phyloP scores from a whole-genome alignment of 92 coral and sea anemone species.

The Epizoanthus scotinus region DNA sequence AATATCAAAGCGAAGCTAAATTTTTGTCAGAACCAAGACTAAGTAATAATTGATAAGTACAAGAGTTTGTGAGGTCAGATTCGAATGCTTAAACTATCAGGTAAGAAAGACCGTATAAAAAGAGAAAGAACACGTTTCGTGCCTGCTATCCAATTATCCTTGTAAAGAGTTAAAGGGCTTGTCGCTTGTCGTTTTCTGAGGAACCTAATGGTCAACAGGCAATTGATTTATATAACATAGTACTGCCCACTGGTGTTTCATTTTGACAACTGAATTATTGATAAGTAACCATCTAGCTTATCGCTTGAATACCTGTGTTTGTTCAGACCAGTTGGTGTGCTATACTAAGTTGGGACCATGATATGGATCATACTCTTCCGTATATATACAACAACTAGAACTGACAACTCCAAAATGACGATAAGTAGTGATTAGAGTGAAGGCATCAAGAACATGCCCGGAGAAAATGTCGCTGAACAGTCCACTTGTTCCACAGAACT shows the following conservation, averaged over 20 bases:
- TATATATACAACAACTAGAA: not conserved
- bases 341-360: not conserved
- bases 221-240: not conserved
- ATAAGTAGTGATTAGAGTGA: not conserved
- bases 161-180: not conserved
- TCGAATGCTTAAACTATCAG: constrained; percentile 17
- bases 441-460: not conserved
- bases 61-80: constrained; percentile 26
- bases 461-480: not conserved
- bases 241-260: not conserved
- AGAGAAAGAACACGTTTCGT: not conserved
- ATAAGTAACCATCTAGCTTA: not conserved
- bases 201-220: not conserved
- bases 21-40: not conserved
- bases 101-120: constrained; percentile 1
- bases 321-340: not conserved
- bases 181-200: not conserved
- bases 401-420: not conserved
- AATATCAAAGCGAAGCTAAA: not conserved
- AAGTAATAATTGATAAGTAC: constrained; percentile 27
- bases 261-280: not conserved
- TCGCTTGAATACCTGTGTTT: constrained; percentile 1
- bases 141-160: not conserved
- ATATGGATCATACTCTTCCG: not conserved
- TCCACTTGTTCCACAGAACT: constrained; percentile 28